Evolutionary conservation across 2,113 vertebrate genomes (phyloP).

Genomic region (Carassius auratus): DNA sequence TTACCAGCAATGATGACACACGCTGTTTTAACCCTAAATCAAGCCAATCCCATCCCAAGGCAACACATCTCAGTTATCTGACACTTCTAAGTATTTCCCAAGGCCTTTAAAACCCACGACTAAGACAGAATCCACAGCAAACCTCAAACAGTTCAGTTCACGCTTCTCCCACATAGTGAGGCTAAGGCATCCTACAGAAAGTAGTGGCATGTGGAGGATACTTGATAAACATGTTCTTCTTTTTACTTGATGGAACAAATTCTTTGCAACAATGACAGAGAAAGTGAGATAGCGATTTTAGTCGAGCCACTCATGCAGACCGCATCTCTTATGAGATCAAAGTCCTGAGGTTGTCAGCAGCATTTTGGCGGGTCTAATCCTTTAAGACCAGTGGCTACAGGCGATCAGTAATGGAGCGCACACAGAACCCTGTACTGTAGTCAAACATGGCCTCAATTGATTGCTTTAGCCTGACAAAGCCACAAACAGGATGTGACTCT

Average conservation of each 20-base stretch:
- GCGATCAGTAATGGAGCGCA: conserved; percentile 24
- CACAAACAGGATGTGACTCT: conserved; percentile 58
- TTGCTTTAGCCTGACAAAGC: conserved; percentile 34
- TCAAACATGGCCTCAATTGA: conserved; percentile 41
- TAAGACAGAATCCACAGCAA: conserved; percentile 1
- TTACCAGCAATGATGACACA: not conserved
- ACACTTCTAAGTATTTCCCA: not conserved
- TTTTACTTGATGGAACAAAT: no score
- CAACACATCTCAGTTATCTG: not conserved
- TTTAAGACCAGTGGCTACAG: conserved; percentile 34
- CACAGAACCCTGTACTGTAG: not conserved
- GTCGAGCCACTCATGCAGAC: not conserved
- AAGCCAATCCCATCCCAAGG: not conserved
- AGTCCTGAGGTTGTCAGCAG: conserved; percentile 19
- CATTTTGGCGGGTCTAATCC: conserved; percentile 13
- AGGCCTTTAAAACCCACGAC: not conserved
- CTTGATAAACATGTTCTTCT: not conserved
- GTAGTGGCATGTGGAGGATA: not conserved
- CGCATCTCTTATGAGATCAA: conserved; percentile 25
- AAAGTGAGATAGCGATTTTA: conserved; percentile 11
- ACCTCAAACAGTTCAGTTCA: not conserved
- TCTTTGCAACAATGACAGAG: not conserved
- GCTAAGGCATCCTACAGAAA: not conserved
- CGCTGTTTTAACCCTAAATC: not conserved
- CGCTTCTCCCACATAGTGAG: conserved; percentile 7